Conservation (phyloP, 1,140 invertebrate species). For the Caenorhabditis inopinata region DNA sequence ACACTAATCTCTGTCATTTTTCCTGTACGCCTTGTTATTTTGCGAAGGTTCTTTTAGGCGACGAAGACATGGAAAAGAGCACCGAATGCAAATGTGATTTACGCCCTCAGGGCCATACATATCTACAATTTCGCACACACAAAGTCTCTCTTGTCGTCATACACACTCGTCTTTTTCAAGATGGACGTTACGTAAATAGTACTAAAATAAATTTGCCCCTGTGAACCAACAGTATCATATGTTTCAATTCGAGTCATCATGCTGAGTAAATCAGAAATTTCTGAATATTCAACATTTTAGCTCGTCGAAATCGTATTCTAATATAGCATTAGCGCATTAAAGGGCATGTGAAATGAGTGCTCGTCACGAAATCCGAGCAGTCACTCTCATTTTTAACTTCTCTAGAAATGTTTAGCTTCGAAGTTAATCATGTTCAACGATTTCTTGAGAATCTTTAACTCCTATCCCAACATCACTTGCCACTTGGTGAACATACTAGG, state of each 20-base stretch:
- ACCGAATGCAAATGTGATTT: constrained; percentile 31
- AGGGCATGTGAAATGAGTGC: too few species aligned
- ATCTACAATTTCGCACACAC: constrained; percentile 20
- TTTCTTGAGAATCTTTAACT: too few species aligned
- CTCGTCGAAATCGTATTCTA: too few species aligned
- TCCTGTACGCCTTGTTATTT: constrained; percentile 26
- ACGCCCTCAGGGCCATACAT: constrained; percentile 31
- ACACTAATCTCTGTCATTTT: constrained; percentile 3
- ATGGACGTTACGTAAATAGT: background rate
- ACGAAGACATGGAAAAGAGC: constrained; percentile 16
- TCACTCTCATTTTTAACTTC: background rate
- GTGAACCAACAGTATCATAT: background rate
- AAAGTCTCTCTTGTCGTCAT: constrained; percentile 28
- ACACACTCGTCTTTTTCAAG: background rate
- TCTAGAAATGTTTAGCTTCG: background rate
- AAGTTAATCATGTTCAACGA: too few species aligned
- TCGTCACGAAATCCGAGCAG: too few species aligned
- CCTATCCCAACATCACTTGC: too few species aligned
- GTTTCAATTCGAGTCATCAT: too few species aligned
- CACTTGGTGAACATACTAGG: too few species aligned
- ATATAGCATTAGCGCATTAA: too few species aligned
- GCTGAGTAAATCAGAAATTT: too few species aligned
- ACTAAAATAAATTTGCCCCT: constrained; percentile 14
- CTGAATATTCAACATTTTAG: too few species aligned
- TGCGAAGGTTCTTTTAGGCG: background rate